Base-by-base conservation (phyloP, 2,888 invertebrate species). In the Rhimphoctona megacephalus region DNA sequence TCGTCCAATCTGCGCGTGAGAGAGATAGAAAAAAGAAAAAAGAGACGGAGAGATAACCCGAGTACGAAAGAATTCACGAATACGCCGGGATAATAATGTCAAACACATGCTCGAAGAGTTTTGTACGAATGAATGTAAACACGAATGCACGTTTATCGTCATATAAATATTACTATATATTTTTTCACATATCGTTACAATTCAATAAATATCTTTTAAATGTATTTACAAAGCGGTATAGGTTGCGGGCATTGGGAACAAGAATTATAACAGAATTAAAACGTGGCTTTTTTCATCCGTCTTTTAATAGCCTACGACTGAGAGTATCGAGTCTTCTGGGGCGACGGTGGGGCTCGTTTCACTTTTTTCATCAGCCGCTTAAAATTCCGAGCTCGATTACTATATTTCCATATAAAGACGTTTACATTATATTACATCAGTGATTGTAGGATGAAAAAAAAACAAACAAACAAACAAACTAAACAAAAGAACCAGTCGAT, bases 131-230 rank as follows among this genome's bases (percentile, higher is more conserved):
- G 17, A 67, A 83, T 69, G 57, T 77, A 80, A 67, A 85, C 69
- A 82, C 57, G 54, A 83, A 79, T 54, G 64, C 81, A 81, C 79
- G 69, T 66, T 86, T 84, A 85, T 87, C 85, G 77, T 91, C 92
- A 90, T 94, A 93, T 94, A 94, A 94, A 94, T 94, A 94, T 92
- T 88, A 91, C 90, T 94, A 91, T 74, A 76, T 61, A 17, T 61
- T 76, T 76, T 92, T 93, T 92, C 89, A 91, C 91, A 92, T 91
- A 92, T 92, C 91, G 91, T 93, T 93, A 94, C 93, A 94, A 90
- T 92, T 94, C 92, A 94, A 94, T 94, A 94, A 94, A 94, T 94
- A 94, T 92, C 90, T 92, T 92, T 87, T 89, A 90, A 84, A 89
- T 89, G 88, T 92, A 92, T 92, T 88, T 93, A 93, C 92, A 93